Evolutionary conservation across 1,140 invertebrate species (phyloP).

Genomic region (Carposina sasakii): DNA sequence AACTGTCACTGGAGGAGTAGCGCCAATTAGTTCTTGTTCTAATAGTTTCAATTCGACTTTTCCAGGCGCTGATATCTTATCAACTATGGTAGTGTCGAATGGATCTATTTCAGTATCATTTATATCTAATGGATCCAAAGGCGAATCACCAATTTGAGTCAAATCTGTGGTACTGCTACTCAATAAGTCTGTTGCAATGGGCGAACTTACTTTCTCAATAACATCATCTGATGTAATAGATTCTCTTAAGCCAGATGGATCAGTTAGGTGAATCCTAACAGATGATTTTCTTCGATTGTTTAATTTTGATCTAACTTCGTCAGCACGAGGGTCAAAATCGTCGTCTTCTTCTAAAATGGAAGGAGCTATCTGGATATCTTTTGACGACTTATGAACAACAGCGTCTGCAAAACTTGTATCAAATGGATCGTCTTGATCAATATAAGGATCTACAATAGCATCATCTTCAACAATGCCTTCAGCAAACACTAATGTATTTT

Average conservation of each 20-base stretch:
- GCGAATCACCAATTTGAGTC: constrained; percentile 78
- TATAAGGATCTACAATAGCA: constrained; percentile 57
- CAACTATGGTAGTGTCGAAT: constrained; percentile 87
- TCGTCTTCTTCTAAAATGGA: constrained; percentile 75
- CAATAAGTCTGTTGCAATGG: constrained; percentile 75
- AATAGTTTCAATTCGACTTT: constrained; percentile 85
- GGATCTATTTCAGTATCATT: constrained; percentile 82
- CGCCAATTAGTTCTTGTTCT: constrained; percentile 82
- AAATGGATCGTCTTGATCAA: constrained; percentile 81
- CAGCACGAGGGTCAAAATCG: constrained; percentile 79
- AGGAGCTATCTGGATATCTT: constrained; percentile 75
- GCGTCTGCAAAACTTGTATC: constrained; percentile 89
- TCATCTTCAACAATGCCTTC: constrained; percentile 78
- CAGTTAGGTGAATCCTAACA: constrained; percentile 74
- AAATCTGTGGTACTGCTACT: constrained; percentile 86
- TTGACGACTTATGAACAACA: constrained; percentile 72
- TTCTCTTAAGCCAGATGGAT: constrained; percentile 68
- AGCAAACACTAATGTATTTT: constrained; percentile 88
- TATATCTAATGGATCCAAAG: constrained; percentile 77
- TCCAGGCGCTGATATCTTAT: constrained; percentile 79
- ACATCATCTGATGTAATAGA: constrained; percentile 68
- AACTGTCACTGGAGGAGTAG: constrained; percentile 41
- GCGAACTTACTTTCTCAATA: constrained; percentile 35
- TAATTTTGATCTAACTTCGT: constrained; percentile 69
- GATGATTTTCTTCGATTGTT: constrained; percentile 70